Percentiles rank a stretch among this genome's conserved stretches.
phyloP scores from a whole-genome alignment of 1,140 invertebrate genomes.

The Sycobia sp. region DNA sequence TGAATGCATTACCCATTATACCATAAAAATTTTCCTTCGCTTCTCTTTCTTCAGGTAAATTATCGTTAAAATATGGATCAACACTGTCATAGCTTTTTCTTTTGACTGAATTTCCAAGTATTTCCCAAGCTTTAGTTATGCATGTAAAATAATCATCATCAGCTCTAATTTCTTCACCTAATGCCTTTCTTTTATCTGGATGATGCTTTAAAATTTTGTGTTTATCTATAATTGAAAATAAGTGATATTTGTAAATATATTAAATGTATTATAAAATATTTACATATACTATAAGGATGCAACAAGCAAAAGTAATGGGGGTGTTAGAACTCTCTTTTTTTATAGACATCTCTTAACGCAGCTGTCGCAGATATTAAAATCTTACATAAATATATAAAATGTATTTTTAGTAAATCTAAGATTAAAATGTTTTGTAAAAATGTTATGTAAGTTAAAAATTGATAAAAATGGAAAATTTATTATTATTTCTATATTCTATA shows the following conservation, averaged over 20 bases:
- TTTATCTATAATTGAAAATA: slow-evolving; percentile 65
- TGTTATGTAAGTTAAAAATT: too few relatives aligned
- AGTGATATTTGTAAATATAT: background rate
- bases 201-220: slow-evolving; percentile 93
- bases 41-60: slow-evolving; percentile 75
- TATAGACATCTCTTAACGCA: too few relatives aligned
- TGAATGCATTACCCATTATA: slow-evolving; percentile 79
- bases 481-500: too few relatives aligned
- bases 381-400: too few relatives aligned
- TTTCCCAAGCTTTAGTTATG: slow-evolving; percentile 97
- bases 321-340: too few relatives aligned
- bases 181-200: slow-evolving; percentile 93
- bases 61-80: slow-evolving; percentile 92
- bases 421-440: too few relatives aligned
- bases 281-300: too few relatives aligned
- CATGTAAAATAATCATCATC: slow-evolving; percentile 98
- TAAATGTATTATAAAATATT: background rate
- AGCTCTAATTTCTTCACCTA: slow-evolving; percentile 80
- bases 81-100: slow-evolving; percentile 93
- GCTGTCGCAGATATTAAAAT: too few relatives aligned
- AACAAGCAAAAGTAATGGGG: too few relatives aligned
- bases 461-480: too few relatives aligned
- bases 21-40: slow-evolving; percentile 86
- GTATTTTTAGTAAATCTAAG: too few relatives aligned
- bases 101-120: slow-evolving; percentile 79